These are phyloP conservation scores for Ambastaia sidthimunki DNA, from an alignment of 2,797 vertebrate genomes.

Conservation along the genomic window DNA sequence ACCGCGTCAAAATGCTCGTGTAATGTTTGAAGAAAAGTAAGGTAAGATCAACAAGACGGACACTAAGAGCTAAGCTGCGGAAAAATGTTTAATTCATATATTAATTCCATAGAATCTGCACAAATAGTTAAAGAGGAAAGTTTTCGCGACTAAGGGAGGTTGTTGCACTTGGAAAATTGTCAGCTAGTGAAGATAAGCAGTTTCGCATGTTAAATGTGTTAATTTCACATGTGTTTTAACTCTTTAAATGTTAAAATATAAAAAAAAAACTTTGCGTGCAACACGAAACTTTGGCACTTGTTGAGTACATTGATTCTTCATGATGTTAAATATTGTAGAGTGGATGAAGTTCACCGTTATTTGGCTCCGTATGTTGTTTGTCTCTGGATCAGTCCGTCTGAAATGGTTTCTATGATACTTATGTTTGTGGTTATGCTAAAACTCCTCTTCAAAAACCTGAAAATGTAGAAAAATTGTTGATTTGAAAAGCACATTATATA, in stretches of 20 bases:
- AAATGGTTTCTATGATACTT: neutral
- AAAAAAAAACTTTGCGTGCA: neutral
- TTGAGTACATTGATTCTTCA: neutral
- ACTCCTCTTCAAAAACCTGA: neutral
- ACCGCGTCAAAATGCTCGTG: conserved; percentile 61
- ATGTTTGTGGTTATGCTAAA: neutral
- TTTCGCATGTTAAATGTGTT: neutral
- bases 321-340: neutral
- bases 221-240: neutral
- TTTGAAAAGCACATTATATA: too few relatives aligned
- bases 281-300: neutral
- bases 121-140: conserved; percentile 30
- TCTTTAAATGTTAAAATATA: neutral
- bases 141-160: conserved; percentile 19
- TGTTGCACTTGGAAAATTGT: conserved; percentile 6
- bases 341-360: neutral
- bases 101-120: too few relatives aligned
- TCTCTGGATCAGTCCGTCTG: neutral
- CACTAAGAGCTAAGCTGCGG: neutral
- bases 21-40: conserved; percentile 56
- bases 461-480: too few relatives aligned
- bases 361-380: neutral
- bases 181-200: neutral
- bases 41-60: conserved; percentile 49
- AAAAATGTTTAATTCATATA: neutral